These are phyloP conservation scores for Piaya cayana DNA, from an alignment of 2,113 vertebrate genomes.

Conservation along the genomic window DNA sequence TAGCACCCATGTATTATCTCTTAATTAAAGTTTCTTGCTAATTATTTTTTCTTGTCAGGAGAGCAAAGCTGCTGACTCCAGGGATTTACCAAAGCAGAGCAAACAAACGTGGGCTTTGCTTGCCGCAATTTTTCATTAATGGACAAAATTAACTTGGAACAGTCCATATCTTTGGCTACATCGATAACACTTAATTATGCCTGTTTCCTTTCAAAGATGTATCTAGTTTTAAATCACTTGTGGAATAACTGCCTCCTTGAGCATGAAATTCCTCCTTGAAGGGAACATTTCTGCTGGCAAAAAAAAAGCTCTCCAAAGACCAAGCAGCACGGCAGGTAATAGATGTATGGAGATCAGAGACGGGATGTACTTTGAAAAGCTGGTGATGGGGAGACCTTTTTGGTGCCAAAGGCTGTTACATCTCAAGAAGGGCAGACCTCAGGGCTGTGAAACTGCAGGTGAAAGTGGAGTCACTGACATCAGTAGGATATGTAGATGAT, in stretches of 20 bases:
- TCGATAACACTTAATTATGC: constrained; percentile 38
- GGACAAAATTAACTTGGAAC: constrained; percentile 64
- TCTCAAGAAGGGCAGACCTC: not conserved
- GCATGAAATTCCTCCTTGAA: constrained; percentile 4
- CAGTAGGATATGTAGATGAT: not conserved
- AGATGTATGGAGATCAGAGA: not conserved
- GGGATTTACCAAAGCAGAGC: constrained; percentile 52
- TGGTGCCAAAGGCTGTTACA: not conserved
- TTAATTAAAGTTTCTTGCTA: constrained; percentile 74
- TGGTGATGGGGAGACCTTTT: not conserved
- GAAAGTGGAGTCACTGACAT: not conserved
- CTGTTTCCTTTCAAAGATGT: constrained; percentile 58
- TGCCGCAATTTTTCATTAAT: constrained; percentile 51
- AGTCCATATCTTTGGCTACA: constrained; percentile 54
- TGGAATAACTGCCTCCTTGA: constrained; percentile 8
- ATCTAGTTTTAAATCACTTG: constrained; percentile 45
- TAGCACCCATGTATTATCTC: constrained; percentile 71
- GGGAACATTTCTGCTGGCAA: not conserved
- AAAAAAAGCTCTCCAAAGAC: not conserved
- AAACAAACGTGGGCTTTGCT: constrained; percentile 39
- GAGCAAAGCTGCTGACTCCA: constrained; percentile 65
- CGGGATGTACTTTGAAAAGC: fast-evolving
- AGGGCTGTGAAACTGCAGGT: not conserved
- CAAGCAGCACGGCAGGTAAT: not conserved
- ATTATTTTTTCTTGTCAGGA: constrained; percentile 73